phyloP scores from a whole-genome alignment of 2,113 vertebrate species.

The Tinamus guttatus region DNA sequence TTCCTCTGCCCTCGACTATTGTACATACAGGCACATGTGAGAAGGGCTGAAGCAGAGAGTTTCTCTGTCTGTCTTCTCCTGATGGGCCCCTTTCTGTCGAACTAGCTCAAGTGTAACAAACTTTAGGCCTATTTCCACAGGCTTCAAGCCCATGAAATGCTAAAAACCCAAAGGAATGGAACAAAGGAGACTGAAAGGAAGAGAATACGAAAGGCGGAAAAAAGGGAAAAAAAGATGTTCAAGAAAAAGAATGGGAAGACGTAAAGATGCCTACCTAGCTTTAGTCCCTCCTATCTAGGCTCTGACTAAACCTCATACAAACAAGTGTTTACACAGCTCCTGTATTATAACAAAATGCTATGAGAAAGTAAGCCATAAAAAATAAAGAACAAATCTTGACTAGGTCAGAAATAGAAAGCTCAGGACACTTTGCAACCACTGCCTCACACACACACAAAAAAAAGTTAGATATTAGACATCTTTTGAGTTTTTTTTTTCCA shows the following conservation, averaged over 20 bases:
- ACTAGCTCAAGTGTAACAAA: background rate
- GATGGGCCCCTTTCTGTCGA: background rate
- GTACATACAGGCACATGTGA: rapidly evolving
- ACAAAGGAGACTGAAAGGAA: rapidly evolving
- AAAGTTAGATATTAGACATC: background rate
- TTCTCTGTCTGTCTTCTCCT: background rate
- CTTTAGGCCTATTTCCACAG: background rate
- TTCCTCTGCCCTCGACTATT: background rate
- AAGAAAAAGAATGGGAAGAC: background rate
- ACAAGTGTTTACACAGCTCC: background rate
- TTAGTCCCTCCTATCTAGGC: background rate
- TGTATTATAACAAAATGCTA: background rate
- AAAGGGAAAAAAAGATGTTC: background rate
- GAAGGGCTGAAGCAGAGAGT: background rate
- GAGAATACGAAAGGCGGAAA: background rate
- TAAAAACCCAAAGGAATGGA: background rate
- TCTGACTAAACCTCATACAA: background rate
- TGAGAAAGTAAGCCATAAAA: background rate
- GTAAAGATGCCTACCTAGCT: background rate
- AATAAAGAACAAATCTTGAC: background rate
- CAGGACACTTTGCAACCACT: background rate
- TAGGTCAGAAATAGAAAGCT: background rate
- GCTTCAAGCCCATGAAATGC: background rate
- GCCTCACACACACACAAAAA: background rate
- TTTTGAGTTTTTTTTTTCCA: background rate